Evolutionary conservation across 2,888 invertebrate genomes (phyloP).

Genomic region (Drosophila mercatorum): DNA sequence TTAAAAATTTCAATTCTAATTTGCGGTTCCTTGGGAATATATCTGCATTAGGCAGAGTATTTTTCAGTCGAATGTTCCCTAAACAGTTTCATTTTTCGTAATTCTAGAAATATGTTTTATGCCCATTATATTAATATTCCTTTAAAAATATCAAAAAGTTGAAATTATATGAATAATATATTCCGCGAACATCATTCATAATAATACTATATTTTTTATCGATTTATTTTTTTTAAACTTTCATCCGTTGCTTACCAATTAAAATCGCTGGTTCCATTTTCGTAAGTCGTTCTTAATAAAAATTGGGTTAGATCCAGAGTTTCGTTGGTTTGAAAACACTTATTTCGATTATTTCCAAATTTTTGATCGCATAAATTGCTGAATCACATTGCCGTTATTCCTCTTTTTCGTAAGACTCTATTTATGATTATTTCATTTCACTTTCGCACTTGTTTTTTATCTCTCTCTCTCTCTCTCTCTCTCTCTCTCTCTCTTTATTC

Average conservation of each 20-base stretch:
- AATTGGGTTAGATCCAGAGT: slow-evolving; percentile 40
- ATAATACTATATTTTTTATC: not conserved
- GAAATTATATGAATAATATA: too few relatives aligned
- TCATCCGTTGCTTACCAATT: slow-evolving; percentile 63
- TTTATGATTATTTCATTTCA: slow-evolving; percentile 33
- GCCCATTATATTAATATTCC: too few relatives aligned
- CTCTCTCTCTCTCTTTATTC: not conserved
- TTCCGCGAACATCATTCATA: too few relatives aligned
- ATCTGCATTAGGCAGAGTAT: not conserved
- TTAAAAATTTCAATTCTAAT: not conserved
- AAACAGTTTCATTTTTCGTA: not conserved
- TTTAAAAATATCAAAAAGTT: too few relatives aligned
- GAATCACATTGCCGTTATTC: slow-evolving; percentile 49
- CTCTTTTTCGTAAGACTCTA: slow-evolving; percentile 15
- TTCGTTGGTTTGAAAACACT: slow-evolving; percentile 42
- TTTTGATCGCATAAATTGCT: slow-evolving; percentile 38
- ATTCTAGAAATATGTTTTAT: too few relatives aligned
- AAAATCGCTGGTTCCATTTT: slow-evolving; percentile 75
- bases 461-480: not conserved
- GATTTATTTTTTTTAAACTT: not conserved
- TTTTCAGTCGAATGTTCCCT: not conserved
- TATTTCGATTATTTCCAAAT: slow-evolving; percentile 16
- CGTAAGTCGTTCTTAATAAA: slow-evolving; percentile 23
- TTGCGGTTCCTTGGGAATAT: too few relatives aligned
- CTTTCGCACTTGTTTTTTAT: slow-evolving; percentile 25